These are phyloP conservation scores for Rhinella marina DNA, from an alignment of 2,797 vertebrate genomes.

Conservation along the genomic window DNA sequence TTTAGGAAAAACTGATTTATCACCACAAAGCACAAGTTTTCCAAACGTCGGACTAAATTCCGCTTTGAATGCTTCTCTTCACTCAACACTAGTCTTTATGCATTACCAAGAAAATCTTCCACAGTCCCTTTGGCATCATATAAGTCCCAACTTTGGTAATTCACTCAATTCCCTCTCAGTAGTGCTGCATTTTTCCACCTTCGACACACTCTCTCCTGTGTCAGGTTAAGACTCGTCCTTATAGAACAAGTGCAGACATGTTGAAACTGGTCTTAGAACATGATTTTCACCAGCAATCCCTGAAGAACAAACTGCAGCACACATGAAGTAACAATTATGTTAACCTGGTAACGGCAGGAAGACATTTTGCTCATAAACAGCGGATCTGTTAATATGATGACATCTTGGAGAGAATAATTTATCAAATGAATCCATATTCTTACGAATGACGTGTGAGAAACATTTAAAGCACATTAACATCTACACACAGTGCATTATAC, in stretches of 20 bases:
- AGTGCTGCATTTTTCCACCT: neutral
- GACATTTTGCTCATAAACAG: conserved; percentile 26
- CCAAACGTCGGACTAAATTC: too few species aligned
- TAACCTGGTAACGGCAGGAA: conserved; percentile 6
- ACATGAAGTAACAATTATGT: conserved; percentile 12
- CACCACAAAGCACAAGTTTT: too few species aligned
- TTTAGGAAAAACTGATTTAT: too few species aligned
- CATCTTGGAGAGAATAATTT: neutral
- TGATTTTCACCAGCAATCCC: conserved; percentile 17
- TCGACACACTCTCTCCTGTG: neutral
- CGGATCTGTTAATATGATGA: conserved; percentile 1
- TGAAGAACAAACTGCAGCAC: conserved; percentile 8
- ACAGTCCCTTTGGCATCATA: neutral
- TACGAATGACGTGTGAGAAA: neutral
- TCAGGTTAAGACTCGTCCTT: conserved; percentile 43
- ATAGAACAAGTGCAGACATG: conserved; percentile 36
- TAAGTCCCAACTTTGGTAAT: neutral
- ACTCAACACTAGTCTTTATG: too few species aligned
- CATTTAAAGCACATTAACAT: neutral
- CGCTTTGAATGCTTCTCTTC: too few species aligned
- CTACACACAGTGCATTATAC: neutral
- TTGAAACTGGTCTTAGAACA: conserved; percentile 20
- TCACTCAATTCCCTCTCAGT: neutral
- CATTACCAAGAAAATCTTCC: neutral
- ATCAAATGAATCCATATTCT: neutral